phyloP scores from a whole-genome alignment of 2,888 invertebrate genomes.

The Acanthococcus lagerstroemiae region DNA sequence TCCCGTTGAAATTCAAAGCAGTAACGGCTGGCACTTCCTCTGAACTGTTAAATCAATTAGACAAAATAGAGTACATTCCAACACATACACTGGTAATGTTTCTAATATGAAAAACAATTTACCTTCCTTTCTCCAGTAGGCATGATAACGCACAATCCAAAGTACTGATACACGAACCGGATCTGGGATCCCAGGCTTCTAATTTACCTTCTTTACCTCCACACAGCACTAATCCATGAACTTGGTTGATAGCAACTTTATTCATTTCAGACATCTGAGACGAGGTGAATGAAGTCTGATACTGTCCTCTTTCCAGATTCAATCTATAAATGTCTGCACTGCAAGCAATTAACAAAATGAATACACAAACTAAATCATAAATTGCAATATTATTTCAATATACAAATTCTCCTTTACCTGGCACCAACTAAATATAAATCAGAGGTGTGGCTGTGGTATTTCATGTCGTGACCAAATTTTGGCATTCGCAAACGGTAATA shows the following conservation, averaged over 20 bases:
- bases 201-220: slow-evolving; percentile 86
- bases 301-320: slow-evolving; percentile 91
- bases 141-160: slow-evolving; percentile 71
- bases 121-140: slow-evolving; percentile 43
- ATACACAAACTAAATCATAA: slow-evolving; percentile 4
- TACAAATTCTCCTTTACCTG: slow-evolving; percentile 48
- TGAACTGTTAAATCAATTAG: background rate
- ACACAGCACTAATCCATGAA: slow-evolving; percentile 74
- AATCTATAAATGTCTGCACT: slow-evolving; percentile 83
- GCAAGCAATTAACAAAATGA: slow-evolving; percentile 37
- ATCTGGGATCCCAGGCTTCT: slow-evolving; percentile 94
- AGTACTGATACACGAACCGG: slow-evolving; percentile 60
- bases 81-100: slow-evolving; percentile 20
- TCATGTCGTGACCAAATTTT: slow-evolving; percentile 87
- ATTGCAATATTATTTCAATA: slow-evolving; percentile 5
- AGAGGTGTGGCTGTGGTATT: slow-evolving; percentile 78
- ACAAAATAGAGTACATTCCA: background rate
- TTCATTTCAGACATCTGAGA: slow-evolving; percentile 51
- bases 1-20: slow-evolving; percentile 66
- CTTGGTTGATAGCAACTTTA: slow-evolving; percentile 74
- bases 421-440: slow-evolving; percentile 88
- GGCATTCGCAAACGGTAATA: slow-evolving; percentile 87
- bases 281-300: slow-evolving; percentile 71
- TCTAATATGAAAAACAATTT: background rate
- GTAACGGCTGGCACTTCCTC: slow-evolving; percentile 58